phyloP scores from a whole-genome alignment of 2,888 invertebrate species.

The Drosophila kanekoi region DNA sequence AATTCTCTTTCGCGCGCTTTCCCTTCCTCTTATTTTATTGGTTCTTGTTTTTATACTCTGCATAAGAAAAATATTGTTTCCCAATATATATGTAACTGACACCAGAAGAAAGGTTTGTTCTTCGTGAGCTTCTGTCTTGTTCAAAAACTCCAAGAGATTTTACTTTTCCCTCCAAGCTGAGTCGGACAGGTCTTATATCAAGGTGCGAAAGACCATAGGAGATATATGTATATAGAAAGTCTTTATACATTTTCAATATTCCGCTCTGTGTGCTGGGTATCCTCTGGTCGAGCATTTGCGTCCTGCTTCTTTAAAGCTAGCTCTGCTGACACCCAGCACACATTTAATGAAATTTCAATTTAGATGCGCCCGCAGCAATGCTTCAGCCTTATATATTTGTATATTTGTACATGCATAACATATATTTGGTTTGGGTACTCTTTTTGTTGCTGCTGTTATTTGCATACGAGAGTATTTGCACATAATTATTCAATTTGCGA shows the following conservation, averaged over 20 bases:
- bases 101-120: not conserved
- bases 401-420: constrained; percentile 14
- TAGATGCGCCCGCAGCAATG: constrained; percentile 44
- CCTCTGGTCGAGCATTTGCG: not conserved
- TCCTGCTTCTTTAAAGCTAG: constrained; percentile 15
- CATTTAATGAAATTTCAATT: constrained; percentile 56
- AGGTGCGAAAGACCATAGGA: not conserved
- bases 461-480: constrained; percentile 53
- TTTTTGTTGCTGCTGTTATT: constrained; percentile 36
- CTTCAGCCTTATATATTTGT: constrained; percentile 10
- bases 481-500: constrained; percentile 74
- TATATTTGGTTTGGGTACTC: constrained; percentile 14
- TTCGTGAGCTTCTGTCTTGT: not conserved
- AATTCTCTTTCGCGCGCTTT: constrained; percentile 19
- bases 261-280: not conserved
- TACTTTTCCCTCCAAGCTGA: not conserved
- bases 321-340: constrained; percentile 24
- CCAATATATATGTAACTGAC: not conserved
- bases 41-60: constrained; percentile 1
- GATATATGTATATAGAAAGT: no score
- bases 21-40: not conserved
- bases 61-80: not conserved
- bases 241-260: not conserved
- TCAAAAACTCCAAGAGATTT: not conserved
- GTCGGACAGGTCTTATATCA: no score